Conservation (phyloP, 2,888 invertebrate genomes). For the Drosophila mayaguana region DNA sequence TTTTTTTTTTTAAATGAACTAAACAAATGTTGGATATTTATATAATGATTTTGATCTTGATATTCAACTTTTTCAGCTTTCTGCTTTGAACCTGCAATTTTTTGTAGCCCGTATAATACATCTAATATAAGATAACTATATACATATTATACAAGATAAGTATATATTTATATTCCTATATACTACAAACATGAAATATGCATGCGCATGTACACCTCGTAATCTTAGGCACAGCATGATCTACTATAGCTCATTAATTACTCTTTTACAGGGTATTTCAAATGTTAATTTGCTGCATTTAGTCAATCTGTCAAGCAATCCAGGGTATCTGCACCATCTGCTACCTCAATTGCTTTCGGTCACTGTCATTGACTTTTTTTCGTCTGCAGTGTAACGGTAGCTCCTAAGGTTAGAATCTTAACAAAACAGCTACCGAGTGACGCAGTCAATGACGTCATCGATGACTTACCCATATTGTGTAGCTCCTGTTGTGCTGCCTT, state of each 20-base stretch:
- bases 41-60: no score
- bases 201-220: neutral
- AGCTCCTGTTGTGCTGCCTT: slow-evolving; percentile 50
- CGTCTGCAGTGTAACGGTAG: slow-evolving; percentile 25
- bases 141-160: neutral
- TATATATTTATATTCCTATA: neutral
- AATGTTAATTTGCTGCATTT: neutral
- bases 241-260: neutral
- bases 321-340: slow-evolving; percentile 3
- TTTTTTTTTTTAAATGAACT: neutral
- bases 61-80: no score
- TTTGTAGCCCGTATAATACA: no score
- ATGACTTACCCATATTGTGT: slow-evolving; percentile 21
- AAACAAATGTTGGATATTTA: neutral
- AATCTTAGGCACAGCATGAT: neutral
- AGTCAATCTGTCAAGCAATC: neutral
- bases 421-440: slow-evolving; percentile 39
- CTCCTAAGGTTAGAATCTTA: neutral
- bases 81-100: neutral
- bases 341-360: neutral
- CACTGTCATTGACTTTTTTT: slow-evolving; percentile 5
- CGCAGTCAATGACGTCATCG: slow-evolving; percentile 28
- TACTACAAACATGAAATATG: neutral
- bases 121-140: no score
- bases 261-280: neutral